phyloP scores from a whole-genome alignment of 2,888 invertebrate genomes.

The Acleris literana region DNA sequence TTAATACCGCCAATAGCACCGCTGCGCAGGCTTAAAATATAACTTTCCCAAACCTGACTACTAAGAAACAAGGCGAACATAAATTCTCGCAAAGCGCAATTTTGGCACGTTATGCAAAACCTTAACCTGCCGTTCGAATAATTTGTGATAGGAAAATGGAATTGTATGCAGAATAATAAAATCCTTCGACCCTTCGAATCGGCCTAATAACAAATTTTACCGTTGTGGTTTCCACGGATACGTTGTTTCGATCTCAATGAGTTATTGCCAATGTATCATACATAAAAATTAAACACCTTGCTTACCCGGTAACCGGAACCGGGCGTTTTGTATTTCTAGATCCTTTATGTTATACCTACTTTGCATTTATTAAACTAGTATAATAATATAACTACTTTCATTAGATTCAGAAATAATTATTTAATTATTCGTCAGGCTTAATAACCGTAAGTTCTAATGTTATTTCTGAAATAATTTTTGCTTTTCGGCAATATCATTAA shows the following conservation, averaged over 20 bases:
- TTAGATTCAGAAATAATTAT: too few species aligned
- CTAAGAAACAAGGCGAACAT: conserved; percentile 46
- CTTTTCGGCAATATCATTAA: too few species aligned
- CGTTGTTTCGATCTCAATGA: conserved; percentile 42
- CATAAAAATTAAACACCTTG: conserved; percentile 34
- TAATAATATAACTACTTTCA: too few species aligned
- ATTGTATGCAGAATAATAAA: conserved; percentile 81
- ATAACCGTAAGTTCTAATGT: too few species aligned
- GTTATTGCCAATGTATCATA: conserved; percentile 38
- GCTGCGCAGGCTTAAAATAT: conserved; percentile 17
- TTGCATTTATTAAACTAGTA: too few species aligned
- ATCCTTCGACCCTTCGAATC: conserved; percentile 73
- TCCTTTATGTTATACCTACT: too few species aligned
- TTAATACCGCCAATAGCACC: neutral
- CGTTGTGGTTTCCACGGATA: conserved; percentile 50
- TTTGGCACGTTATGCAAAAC: conserved; percentile 75
- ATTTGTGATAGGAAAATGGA: conserved; percentile 80
- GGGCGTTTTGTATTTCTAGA: neutral
- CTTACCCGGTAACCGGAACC: neutral
- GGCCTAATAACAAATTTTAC: conserved; percentile 72
- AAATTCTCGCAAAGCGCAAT: conserved; percentile 66
- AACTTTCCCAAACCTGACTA: conserved; percentile 31
- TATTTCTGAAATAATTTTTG: too few species aligned
- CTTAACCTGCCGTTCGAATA: conserved; percentile 72
- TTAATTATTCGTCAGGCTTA: too few species aligned